Conservation (phyloP, 2,113 vertebrate species). For the Passerina amoena region DNA sequence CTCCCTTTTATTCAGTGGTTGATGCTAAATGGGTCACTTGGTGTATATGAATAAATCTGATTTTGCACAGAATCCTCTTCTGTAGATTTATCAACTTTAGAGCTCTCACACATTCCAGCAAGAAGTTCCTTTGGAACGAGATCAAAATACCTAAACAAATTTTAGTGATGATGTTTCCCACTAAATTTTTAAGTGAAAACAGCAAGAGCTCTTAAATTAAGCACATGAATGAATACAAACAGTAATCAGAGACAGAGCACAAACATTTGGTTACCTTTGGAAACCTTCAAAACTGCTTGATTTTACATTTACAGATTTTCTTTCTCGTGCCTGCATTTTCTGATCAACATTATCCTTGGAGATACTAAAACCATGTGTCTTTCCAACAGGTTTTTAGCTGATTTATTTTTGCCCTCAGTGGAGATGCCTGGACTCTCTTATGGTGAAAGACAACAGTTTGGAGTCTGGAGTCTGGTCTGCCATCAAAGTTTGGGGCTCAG, state of each 20-base stretch:
- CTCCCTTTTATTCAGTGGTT: neutral
- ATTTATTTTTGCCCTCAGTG: neutral
- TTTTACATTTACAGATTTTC: neutral
- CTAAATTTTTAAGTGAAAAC: neutral
- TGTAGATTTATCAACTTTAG: neutral
- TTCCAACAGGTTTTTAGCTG: neutral
- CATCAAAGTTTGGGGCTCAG: neutral
- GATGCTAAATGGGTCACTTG: neutral
- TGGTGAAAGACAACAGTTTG: neutral
- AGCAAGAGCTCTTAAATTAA: neutral
- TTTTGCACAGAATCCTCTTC: neutral
- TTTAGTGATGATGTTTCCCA: neutral
- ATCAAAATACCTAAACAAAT: neutral
- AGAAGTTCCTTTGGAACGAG: accelerated
- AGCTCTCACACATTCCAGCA: neutral
- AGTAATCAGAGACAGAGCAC: neutral
- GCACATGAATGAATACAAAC: neutral
- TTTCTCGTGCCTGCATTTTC: neutral
- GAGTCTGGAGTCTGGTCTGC: neutral
- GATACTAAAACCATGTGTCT: neutral
- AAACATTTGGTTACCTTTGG: neutral
- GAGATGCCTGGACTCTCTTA: neutral
- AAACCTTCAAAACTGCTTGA: neutral
- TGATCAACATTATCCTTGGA: neutral
- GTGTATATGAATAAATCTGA: neutral